phyloP scores from a whole-genome alignment of 2,888 invertebrate genomes.

The Willowsia nigromaculata region DNA sequence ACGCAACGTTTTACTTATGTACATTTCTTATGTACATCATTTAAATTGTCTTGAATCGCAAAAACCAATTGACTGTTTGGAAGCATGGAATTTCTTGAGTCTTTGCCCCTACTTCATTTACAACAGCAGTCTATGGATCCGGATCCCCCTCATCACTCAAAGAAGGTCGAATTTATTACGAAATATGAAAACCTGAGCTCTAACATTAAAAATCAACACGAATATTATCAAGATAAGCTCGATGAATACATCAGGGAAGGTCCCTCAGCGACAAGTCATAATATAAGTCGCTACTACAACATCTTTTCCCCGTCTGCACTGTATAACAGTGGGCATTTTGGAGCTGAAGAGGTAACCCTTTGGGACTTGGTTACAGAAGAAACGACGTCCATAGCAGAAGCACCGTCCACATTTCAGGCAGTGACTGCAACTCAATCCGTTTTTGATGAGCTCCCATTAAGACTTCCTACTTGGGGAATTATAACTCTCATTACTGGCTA shows the following conservation, averaged over 20 bases:
- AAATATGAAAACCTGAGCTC: neutral
- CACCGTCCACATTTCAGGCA: neutral
- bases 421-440: neutral
- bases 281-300: neutral
- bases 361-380: neutral
- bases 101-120: conserved; percentile 19
- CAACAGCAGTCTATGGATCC: neutral
- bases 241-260: neutral
- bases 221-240: neutral
- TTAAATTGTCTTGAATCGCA: no score
- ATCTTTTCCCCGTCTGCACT: neutral
- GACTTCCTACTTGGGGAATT: conserved; percentile 66
- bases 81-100: conserved; percentile 55
- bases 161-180: neutral
- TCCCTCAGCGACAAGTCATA: neutral
- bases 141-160: neutral
- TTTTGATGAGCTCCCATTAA: conserved; percentile 42
- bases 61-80: neutral
- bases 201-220: neutral
- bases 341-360: neutral
- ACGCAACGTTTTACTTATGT: neutral
- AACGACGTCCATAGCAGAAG: neutral
- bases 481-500: conserved; percentile 61
- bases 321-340: neutral
- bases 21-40: no score